Conservation (phyloP, 2,888 invertebrate genomes). For the Escarpia spicata region DNA sequence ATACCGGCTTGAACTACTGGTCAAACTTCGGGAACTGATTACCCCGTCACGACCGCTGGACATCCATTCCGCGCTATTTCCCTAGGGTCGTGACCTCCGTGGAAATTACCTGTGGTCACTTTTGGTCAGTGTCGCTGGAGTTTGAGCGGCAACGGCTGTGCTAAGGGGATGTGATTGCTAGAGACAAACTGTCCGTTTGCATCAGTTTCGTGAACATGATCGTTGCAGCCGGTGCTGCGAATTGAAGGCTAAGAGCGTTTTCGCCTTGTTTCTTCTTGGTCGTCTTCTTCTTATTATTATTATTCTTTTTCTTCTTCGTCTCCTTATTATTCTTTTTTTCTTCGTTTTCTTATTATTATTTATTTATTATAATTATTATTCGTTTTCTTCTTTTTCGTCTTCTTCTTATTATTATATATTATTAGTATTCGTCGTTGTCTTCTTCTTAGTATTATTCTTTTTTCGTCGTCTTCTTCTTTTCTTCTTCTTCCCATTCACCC, state of each 20-base stretch:
- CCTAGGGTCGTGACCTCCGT: background rate
- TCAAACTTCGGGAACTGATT: background rate
- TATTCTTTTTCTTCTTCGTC: no score
- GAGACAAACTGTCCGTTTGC: background rate
- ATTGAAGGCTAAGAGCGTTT: background rate
- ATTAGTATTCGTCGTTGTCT: no score
- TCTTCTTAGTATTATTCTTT: no score
- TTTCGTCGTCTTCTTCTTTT: no score
- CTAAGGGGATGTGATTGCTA: background rate
- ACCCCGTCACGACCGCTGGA: background rate
- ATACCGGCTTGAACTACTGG: background rate
- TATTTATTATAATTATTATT: no score
- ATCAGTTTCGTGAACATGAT: constrained; percentile 5
- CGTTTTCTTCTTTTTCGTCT: no score
- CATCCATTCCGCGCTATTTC: background rate
- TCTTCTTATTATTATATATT: no score
- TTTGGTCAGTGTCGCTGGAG: background rate
- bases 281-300: no score
- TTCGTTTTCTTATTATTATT: no score
- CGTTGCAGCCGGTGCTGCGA: background rate
- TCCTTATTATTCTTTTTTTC: no score
- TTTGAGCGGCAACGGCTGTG: background rate
- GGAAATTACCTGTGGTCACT: background rate
- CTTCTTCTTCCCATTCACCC: no score
- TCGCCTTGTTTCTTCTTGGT: no score